A percentile compares a stretch with the other conserved stretches of the same genome.
These are phyloP conservation scores for Hyles lineata DNA, from an alignment of 2,888 invertebrate genomes.

Conservation along the genomic window DNA sequence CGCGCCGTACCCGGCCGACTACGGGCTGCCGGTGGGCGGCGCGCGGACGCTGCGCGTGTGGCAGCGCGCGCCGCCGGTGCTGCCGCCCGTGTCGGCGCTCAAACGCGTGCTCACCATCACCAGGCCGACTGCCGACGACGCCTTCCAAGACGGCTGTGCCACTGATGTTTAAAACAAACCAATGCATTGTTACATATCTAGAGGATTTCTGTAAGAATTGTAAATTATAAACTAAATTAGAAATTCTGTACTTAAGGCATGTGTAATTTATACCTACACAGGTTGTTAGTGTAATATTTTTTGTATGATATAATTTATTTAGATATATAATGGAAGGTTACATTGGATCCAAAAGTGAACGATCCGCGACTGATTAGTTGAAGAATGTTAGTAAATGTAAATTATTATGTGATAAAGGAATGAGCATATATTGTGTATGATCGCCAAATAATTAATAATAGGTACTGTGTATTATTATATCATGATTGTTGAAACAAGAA, in stretches of 20 bases:
- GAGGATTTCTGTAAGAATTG: conserved; percentile 63
- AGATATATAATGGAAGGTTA: conserved; percentile 78
- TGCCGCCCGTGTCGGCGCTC: conserved; percentile 93
- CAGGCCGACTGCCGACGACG: conserved; percentile 95
- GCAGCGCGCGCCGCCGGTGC: conserved; percentile 94
- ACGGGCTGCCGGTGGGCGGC: conserved; percentile 89
- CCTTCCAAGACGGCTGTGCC: conserved; percentile 96
- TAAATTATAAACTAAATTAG: conserved; percentile 66
- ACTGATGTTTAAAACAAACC: conserved; percentile 90
- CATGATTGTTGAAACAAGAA: conserved; percentile 75
- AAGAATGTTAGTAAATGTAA: conserved; percentile 76
- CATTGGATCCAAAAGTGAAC: conserved; percentile 75
- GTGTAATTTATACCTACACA: conserved; percentile 70
- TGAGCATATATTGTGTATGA: conserved; percentile 73
- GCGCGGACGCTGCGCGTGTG: conserved; percentile 93
- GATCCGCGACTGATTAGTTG: conserved; percentile 84
- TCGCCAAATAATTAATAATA: conserved; percentile 80
- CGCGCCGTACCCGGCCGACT: conserved; percentile 89
- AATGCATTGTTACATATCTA: conserved; percentile 59
- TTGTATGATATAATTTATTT: conserved; percentile 85
- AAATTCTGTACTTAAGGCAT: conserved; percentile 68
- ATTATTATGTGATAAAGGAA: conserved; percentile 78
- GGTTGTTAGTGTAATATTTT: conserved; percentile 79
- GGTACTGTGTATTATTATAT: conserved; percentile 65
- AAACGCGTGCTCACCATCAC: conserved; percentile 93